Evolutionary conservation across 2,113 vertebrate species (phyloP).

Genomic region (Sigmodon hispidus): DNA sequence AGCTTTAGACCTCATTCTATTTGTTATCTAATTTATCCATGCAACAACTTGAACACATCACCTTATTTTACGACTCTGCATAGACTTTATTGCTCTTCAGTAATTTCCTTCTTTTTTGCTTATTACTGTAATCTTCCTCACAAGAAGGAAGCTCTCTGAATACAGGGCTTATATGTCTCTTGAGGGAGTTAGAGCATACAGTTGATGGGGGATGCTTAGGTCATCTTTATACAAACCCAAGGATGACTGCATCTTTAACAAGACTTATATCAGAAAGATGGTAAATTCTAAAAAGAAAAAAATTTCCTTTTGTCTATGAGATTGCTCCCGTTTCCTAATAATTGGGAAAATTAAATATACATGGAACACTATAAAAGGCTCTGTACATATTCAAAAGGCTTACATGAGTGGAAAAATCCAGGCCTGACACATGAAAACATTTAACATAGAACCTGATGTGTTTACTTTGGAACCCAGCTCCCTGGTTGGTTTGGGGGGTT

Average conservation of each 20-base stretch:
- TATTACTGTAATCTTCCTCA: constrained; percentile 11
- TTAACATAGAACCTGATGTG: neutral
- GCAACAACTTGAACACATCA: neutral
- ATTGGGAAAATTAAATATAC: neutral
- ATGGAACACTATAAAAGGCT: neutral
- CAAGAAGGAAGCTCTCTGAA: constrained; percentile 41
- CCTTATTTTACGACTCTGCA: neutral
- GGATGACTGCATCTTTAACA: constrained; percentile 5
- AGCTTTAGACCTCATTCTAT: neutral
- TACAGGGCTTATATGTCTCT: neutral
- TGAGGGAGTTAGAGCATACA: neutral
- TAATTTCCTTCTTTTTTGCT: neutral
- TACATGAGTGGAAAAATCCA: neutral
- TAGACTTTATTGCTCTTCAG: neutral
- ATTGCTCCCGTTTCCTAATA: neutral
- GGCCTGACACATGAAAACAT: neutral
- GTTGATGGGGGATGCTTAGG: neutral
- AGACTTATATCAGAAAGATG: constrained; percentile 21
- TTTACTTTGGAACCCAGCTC: no score
- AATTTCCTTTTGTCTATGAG: neutral
- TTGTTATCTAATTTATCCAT: neutral
- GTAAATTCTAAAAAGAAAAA: neutral
- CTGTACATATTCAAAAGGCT: neutral
- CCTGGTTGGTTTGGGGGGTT: no score
- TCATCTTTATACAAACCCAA: constrained; percentile 32